Evolutionary conservation across 2,113 vertebrate species (phyloP), one percentile per base, ranked within the genome.

Genomic region (Paralichthys olivaceus): DNA sequence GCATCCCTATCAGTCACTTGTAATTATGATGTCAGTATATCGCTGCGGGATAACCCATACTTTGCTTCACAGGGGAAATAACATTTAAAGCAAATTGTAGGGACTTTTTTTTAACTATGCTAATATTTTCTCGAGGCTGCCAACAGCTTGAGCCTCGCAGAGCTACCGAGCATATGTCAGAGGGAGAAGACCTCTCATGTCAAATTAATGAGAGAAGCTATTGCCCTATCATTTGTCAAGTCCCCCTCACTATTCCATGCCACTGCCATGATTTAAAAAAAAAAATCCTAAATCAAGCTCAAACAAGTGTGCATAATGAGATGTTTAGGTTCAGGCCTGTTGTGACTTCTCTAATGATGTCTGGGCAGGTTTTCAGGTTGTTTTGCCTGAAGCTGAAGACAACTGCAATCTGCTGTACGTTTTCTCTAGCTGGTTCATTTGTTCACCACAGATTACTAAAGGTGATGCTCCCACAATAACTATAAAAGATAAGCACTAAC

Each of bases 211-310:
- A 86, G 37, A 63, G 62, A 79, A 62, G 58, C 43, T 54, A 75
- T 70, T 67, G 45, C 26, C 64, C 54, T 79, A 43, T 71, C 72
- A 77, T 77, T 81, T 74, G 47, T 64, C 25, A 64, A 49, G 26
- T 43, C 61, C 61, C 49, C 29, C 45, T 28, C 17, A 69, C 29
- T 20, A 61, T 14, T 53, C 63, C 40, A 58, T 11, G 40, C 43
- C 25, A 5, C 7, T 29, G 26, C 34, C 47, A 14, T 9, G 20
- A 7, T 58, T 60, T 54, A n/a, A n/a, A n/a, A n/a, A n/a, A n/a
- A n/a, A n/a, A n/a, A 79, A 72, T 66, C 51, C 56, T 47, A 67
- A 79, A 67, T 79, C 62, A 66, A 84, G 67, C 80, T 80, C 60
- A 20, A 40, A 70, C 79, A 74, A 79, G 72, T 57, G 53, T 4